Evolutionary conservation across 1,140 invertebrate genomes (phyloP), one percentile per base, ranked within the genome.

Genomic region (Drosophila obscura): DNA sequence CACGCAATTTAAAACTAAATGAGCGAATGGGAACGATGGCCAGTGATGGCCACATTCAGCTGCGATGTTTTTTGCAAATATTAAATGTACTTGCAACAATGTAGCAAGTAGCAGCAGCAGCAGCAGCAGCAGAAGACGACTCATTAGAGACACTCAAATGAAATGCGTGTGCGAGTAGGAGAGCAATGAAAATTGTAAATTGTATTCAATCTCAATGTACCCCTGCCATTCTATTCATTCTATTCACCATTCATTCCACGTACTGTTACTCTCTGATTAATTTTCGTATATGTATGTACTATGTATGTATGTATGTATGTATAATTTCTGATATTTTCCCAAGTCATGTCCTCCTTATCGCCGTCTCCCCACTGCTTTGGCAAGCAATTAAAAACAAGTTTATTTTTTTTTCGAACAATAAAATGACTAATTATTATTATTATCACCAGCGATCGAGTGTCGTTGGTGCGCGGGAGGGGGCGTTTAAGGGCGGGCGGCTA

Each of bases 381-480:
- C 80, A 52, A 62, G 77, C 82, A 85, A 85, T 87, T 85, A 87
- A 85, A 85, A 81, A 85, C 82, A 85, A 85, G 82, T 85, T 85
- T 85, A 85, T 85, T 85, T 85, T 87, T 87, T 85, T 85, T 85
- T 81, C 85, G 82, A 85, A 87, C 82, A 85, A 85, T 85, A 85
- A 87, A 87, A 81, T 85, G 80, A 85, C 82, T 87, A 87, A 85
- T 85, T 87, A 87, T 85, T 78, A 87, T 85, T 85, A 85, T 87
- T 85, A 87, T 85, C 81, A 85, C 66, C 73, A 67, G 45, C 58
- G 73, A 56, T 31, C 48, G 43, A 50, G n/a, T 51, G 53, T 39
- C 35, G 35, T 39, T 1, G 35, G 1, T 4, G 35, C 2, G 8
- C 0, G 8, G 8, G 28, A 2, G 46, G 3, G 31, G 1, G 8